Percentiles rank a stretch among this genome's conserved stretches.
phyloP scores from a whole-genome alignment of 2,113 vertebrate genomes.

The Machaerirhynchus nigripectus region DNA sequence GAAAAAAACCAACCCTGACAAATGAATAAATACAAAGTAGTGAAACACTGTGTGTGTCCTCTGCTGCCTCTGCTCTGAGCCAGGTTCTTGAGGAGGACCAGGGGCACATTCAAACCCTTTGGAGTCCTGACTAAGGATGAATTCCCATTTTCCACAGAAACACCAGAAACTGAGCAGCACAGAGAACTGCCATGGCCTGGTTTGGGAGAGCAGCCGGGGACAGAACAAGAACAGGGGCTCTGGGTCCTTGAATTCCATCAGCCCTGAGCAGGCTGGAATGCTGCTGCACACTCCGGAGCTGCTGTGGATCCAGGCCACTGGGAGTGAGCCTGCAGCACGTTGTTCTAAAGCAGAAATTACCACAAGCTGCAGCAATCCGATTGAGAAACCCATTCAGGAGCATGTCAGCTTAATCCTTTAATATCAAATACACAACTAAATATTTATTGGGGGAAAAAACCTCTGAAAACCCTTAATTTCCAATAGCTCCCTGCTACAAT shows the following conservation, averaged over 20 bases:
- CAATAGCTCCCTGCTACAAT: slow-evolving; percentile 18
- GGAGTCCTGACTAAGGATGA: background rate
- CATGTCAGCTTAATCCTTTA: slow-evolving; percentile 60
- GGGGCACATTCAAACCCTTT: background rate
- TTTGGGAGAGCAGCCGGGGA: background rate
- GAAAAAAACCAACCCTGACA: background rate
- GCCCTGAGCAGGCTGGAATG: background rate
- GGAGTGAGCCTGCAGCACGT: background rate
- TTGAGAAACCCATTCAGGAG: slow-evolving; percentile 48
- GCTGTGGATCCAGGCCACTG: background rate
- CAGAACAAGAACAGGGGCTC: background rate
- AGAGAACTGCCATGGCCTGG: background rate
- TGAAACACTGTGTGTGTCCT: background rate
- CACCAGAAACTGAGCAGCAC: background rate
- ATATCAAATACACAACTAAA: slow-evolving; percentile 56
- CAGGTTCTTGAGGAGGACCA: background rate
- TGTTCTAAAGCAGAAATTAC: slow-evolving; percentile 32
- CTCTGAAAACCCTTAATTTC: slow-evolving; percentile 36
- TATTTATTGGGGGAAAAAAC: background rate
- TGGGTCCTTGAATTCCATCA: background rate
- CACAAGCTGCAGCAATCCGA: slow-evolving; percentile 48
- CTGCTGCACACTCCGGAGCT: background rate
- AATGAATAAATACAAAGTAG: background rate
- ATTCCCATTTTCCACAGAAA: background rate
- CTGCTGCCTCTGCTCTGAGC: background rate